Percentiles rank a stretch among this genome's conserved stretches.
These are phyloP conservation scores for Pyxicephalus adspersus DNA, from an alignment of 2,113 vertebrate genomes.

Conservation along the genomic window DNA sequence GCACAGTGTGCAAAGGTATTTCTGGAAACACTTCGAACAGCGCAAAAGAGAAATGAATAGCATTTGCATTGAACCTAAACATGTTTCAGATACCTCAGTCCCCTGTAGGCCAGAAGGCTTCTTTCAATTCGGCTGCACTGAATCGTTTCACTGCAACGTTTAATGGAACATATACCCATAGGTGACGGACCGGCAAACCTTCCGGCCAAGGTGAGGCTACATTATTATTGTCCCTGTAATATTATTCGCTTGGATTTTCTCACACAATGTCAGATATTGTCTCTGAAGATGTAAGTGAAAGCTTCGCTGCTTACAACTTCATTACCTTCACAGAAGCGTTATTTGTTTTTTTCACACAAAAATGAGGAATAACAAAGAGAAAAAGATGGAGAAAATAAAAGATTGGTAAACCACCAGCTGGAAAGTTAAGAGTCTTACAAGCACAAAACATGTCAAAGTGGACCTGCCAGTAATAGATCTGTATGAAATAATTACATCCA, in stretches of 20 bases:
- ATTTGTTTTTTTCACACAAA: background rate
- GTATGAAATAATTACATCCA: too few relatives aligned
- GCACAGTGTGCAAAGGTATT: background rate
- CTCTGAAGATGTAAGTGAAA: conserved; percentile 2
- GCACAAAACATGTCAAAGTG: too few relatives aligned
- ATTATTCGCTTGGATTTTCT: conserved; percentile 27
- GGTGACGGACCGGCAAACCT: conserved; percentile 28
- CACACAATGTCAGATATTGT: conserved; percentile 25
- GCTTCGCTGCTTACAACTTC: conserved; percentile 19
- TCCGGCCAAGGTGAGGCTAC: conserved; percentile 37
- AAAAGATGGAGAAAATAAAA: too few relatives aligned
- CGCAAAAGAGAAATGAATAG: conserved; percentile 8
- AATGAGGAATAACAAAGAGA: too few relatives aligned
- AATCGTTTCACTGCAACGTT: background rate
- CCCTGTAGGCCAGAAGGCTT: conserved; percentile 34
- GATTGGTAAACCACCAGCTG: too few relatives aligned
- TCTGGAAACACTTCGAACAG: background rate
- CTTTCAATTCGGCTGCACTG: conserved; percentile 21
- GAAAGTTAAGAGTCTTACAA: too few relatives aligned
- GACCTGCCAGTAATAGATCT: too few relatives aligned
- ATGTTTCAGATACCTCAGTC: background rate
- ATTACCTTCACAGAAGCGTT: background rate
- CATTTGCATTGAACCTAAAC: conserved; percentile 33
- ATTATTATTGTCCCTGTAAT: conserved; percentile 32
- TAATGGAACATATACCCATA: conserved; percentile 46